Evolutionary conservation across 2,113 vertebrate species (phyloP).

Genomic region (Maccullochella peelii): DNA sequence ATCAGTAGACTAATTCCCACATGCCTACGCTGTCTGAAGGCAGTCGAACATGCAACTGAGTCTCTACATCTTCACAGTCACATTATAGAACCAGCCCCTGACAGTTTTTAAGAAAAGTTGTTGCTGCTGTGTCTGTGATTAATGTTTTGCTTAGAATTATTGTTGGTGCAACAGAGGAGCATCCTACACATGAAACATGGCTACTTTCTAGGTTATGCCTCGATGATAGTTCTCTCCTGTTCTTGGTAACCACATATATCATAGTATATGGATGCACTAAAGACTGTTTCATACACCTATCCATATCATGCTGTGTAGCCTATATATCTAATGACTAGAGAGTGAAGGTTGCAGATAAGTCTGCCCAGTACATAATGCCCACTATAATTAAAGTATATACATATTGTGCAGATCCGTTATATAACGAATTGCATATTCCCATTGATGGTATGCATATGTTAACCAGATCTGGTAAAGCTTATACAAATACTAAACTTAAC

Average conservation of each 20-base stretch:
- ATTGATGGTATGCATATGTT: neutral
- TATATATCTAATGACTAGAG: neutral
- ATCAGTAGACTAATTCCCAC: constrained; percentile 35
- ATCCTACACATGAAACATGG: constrained; percentile 7
- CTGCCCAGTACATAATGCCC: neutral
- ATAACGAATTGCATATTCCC: neutral
- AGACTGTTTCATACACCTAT: neutral
- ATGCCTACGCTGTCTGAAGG: constrained; percentile 3
- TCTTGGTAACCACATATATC: neutral
- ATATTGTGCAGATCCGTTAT: neutral
- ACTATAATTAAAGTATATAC: constrained; percentile 1
- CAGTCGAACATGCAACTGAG: constrained; percentile 5
- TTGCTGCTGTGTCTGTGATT: neutral
- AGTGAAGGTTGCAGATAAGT: neutral
- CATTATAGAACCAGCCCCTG: neutral
- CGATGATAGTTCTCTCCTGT: neutral
- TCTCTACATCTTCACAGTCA: constrained; percentile 6
- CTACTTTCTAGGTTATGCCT: neutral
- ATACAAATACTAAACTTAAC: neutral
- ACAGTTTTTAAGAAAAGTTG: neutral
- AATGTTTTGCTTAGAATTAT: neutral
- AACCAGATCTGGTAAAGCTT: constrained; percentile 21
- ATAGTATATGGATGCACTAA: neutral
- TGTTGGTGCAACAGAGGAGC: neutral
- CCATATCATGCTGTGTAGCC: neutral